These are phyloP conservation scores for Clarias magur DNA, from an alignment of 2,113 vertebrate genomes.

Conservation along the genomic window DNA sequence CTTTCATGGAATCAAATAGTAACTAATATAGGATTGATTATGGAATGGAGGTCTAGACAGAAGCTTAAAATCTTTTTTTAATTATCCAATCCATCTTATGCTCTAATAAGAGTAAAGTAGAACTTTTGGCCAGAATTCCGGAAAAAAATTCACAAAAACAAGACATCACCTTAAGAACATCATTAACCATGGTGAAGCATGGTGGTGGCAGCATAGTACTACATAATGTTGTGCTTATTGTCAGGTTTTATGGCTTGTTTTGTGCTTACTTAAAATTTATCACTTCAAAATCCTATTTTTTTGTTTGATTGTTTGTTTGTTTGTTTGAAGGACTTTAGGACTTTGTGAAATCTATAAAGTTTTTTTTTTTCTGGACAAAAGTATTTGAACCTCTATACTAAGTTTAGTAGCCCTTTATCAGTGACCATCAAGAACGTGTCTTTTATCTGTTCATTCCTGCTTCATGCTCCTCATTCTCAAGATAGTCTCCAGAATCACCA, in stretches of 20 bases:
- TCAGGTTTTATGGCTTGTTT: not conserved
- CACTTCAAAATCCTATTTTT: not conserved
- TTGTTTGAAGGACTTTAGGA: not conserved
- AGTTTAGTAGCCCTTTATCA: not conserved
- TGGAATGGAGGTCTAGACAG: too few species aligned
- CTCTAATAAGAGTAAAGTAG: not conserved
- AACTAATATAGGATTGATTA: not conserved
- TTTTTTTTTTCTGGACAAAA: not conserved
- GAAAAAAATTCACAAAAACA: not conserved
- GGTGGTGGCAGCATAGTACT: too few species aligned
- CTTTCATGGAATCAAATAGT: not conserved
- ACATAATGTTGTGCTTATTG: not conserved
- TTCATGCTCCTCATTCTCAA: not conserved
- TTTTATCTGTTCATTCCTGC: not conserved
- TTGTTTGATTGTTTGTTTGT: not conserved
- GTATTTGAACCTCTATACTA: not conserved
- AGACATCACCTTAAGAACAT: not conserved
- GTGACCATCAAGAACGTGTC: not conserved
- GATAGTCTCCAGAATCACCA: too few species aligned
- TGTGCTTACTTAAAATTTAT: not conserved
- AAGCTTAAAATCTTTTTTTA: not conserved
- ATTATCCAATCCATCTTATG: too few species aligned
- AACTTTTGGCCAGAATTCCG: not conserved
- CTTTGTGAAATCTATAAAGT: not conserved
- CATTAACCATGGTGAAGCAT: too few species aligned